Base-by-base conservation (phyloP, 1,140 invertebrate genomes). In the Drosophila nikananu region DNA sequence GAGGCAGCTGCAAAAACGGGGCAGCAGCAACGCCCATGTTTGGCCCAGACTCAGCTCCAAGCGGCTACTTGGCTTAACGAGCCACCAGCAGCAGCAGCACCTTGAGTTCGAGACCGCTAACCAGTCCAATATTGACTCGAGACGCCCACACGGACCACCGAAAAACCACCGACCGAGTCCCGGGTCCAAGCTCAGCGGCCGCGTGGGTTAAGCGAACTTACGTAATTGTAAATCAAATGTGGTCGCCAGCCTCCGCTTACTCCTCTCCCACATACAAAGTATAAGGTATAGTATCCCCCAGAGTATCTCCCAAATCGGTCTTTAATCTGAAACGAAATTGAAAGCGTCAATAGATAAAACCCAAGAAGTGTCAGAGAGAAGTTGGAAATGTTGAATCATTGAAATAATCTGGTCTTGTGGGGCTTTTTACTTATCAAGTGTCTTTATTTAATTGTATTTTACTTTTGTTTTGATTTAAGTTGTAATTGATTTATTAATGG, bases 41-140 rank as follows among this genome's bases (percentile, higher is more conserved):
- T 52, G 55, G 68, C 71, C 68, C 44, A 73, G 67, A 73, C 63
- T 71, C 42, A 9, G 65, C 66, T 73, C 70, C 46, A 73, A 17
- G 30, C 44, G 37, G 70, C 70, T 73, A 74, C 71, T 61, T 74
- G 71, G 68, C 71, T 74, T 74, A 74, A 74, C 71, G 71, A 70
- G 66, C 35, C 35, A 61, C 62, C 52, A 30, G 13, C 62, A 41
- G 39, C 67, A 51, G 49, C 66, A 71, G 49, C 64, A 71, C 67
- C 67, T 71, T 71, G 67, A 71, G 54, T 23, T 12, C 5, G 30
- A 37, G 54, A 39, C 54, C 32, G 32, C 67, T 68, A 71, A 71
- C 67, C 67, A 71, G 67, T 71, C 44, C 67, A 54, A 68, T 71
- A 71, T 71, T 71, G 67, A 71, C 67, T 71, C 48, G 44, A 23